phyloP scores from a whole-genome alignment of 2,797 vertebrate genomes.

The Anguilla marmorata region DNA sequence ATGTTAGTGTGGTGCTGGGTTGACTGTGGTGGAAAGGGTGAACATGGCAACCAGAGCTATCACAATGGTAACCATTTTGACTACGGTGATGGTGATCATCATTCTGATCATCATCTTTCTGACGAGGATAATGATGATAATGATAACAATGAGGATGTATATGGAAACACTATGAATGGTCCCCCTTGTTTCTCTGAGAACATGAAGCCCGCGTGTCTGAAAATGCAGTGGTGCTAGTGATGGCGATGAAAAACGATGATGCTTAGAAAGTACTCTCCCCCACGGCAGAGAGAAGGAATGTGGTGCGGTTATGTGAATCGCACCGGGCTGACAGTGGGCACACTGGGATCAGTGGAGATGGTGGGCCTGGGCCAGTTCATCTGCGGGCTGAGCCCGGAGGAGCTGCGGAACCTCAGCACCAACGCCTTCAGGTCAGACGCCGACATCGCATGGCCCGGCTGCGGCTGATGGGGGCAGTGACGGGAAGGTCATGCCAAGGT shows the following conservation, averaged over 20 bases:
- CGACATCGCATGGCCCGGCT: not conserved
- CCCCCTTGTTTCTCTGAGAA: not conserved
- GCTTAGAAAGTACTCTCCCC: not conserved
- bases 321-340: slow-evolving; percentile 43
- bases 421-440: slow-evolving; percentile 62
- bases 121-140: not conserved
- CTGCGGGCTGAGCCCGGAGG: slow-evolving; percentile 62
- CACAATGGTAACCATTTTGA: not conserved
- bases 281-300: slow-evolving; percentile 54
- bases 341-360: slow-evolving; percentile 59
- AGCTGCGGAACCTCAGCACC: slow-evolving; percentile 55
- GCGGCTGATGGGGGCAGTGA: not conserved
- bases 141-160: slow-evolving; percentile 14
- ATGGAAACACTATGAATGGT: not conserved
- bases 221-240: not conserved
- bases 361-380: slow-evolving; percentile 63
- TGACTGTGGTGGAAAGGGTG: not conserved
- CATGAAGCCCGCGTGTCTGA: not conserved
- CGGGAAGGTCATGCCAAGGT: not conserved
- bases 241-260: not conserved
- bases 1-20: not conserved
- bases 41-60: not conserved
- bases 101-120: not conserved
- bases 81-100: not conserved
- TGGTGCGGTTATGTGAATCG: slow-evolving; percentile 53